A percentile compares a stretch with the other conserved stretches of the same genome.
phyloP scores from a whole-genome alignment of 2,113 vertebrate genomes.

The Gopherus flavomarginatus region DNA sequence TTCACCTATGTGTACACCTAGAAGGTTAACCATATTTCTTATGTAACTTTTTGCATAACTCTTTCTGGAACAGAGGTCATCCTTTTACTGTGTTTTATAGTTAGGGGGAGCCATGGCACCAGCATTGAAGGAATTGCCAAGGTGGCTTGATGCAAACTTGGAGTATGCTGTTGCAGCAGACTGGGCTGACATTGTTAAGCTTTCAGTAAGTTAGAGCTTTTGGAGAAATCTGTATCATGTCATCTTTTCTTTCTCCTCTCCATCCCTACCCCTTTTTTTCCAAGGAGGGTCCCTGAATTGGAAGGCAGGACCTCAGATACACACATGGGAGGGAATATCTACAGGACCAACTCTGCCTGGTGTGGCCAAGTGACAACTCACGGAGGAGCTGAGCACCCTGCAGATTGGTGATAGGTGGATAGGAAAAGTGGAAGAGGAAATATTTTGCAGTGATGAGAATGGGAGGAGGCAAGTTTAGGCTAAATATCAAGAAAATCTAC shows the following conservation, averaged over 20 bases:
- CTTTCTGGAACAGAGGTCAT: constrained; percentile 67
- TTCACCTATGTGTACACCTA: neutral
- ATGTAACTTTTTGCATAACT: constrained; percentile 60
- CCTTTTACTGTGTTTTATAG: constrained; percentile 79
- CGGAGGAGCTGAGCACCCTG: neutral
- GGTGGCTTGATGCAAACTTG: constrained; percentile 91
- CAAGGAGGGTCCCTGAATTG: constrained; percentile 44
- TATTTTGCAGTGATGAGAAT: neutral
- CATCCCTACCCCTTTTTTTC: constrained; percentile 62
- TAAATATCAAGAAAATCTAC: neutral
- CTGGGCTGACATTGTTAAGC: constrained; percentile 93
- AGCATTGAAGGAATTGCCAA: constrained; percentile 90
- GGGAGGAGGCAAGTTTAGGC: neutral
- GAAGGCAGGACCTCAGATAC: neutral
- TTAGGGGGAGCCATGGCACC: constrained; percentile 92
- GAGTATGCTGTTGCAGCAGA: constrained; percentile 92
- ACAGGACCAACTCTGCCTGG: neutral
- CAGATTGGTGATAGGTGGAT: rapidly evolving
- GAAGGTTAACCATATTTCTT: constrained; percentile 43
- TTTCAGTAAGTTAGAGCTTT: constrained; percentile 87
- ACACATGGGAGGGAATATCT: neutral
- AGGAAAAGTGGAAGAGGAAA: neutral
- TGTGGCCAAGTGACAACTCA: rapidly evolving
- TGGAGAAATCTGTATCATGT: constrained; percentile 66
- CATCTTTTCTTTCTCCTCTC: constrained; percentile 51